Conservation (phyloP, 2,113 vertebrate genomes). For the Onychostruthus taczanowskii region DNA sequence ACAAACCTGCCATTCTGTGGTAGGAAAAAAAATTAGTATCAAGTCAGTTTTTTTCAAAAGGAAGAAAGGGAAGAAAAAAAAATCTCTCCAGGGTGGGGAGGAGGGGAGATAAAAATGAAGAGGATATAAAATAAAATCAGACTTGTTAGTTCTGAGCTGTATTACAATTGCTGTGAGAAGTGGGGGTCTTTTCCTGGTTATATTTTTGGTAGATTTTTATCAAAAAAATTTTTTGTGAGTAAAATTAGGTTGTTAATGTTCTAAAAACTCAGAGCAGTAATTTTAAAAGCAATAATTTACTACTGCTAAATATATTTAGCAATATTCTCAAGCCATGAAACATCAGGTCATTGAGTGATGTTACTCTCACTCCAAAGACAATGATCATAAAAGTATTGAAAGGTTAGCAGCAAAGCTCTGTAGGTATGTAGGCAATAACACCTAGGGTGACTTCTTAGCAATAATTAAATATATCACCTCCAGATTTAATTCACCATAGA, state of each 20-base stretch:
- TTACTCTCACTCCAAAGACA: not conserved
- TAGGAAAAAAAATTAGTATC: not conserved
- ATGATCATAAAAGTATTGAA: not conserved
- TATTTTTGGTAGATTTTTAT: constrained; percentile 18
- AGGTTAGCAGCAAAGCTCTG: constrained; percentile 13
- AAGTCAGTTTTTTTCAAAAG: not conserved
- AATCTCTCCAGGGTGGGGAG: not conserved
- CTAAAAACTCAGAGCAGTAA: constrained; percentile 41
- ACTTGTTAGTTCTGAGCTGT: not conserved
- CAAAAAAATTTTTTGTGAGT: not conserved
- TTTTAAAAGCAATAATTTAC: constrained; percentile 69
- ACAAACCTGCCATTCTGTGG: not conserved
- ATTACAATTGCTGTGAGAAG: not conserved
- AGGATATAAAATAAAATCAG: not conserved
- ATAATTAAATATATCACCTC: constrained; percentile 46
- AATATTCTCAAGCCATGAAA: constrained; percentile 76
- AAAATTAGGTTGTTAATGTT: constrained; percentile 17
- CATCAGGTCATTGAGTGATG: not conserved
- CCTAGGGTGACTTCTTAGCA: constrained; percentile 66
- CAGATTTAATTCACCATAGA: not conserved
- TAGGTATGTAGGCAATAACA: constrained; percentile 39
- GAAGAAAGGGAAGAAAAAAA: not conserved
- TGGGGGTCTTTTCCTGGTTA: not conserved
- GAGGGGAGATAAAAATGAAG: not conserved
- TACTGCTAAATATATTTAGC: constrained; percentile 65